Evolutionary conservation across 2,113 vertebrate species (phyloP).

Genomic region (Periophthalmus modestus): DNA sequence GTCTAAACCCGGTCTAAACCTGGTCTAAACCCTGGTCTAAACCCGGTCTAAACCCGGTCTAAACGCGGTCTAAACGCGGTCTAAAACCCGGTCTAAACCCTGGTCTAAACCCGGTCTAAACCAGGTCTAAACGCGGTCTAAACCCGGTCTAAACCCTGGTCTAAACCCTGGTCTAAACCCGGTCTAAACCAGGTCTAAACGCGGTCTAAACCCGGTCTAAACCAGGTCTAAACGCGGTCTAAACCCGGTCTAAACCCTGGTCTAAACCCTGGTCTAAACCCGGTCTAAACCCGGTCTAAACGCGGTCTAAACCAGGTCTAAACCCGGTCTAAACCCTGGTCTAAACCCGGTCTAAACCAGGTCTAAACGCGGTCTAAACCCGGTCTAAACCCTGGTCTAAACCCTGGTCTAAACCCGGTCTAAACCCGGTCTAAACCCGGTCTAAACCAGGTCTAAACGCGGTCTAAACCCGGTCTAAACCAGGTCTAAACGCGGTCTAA

Average conservation of each 20-base stretch:
- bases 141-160: background rate
- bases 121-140: background rate
- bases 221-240: background rate
- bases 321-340: background rate
- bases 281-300: background rate
- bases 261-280: background rate
- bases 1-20: background rate
- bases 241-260: background rate
- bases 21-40: no score
- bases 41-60: background rate
- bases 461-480: background rate
- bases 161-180: background rate
- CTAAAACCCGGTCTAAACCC: background rate
- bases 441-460: background rate
- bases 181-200: background rate
- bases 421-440: background rate
- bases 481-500: background rate
- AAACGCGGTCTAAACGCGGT: background rate
- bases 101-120: constrained; percentile 1
- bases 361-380: background rate
- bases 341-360: no score
- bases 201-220: background rate
- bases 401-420: background rate
- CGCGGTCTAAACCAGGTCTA: background rate
- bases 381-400: no score